Evolutionary conservation across 2,797 vertebrate species (phyloP), one percentile per base, ranked within the genome.

Genomic region (Sebastes steindachneri): DNA sequence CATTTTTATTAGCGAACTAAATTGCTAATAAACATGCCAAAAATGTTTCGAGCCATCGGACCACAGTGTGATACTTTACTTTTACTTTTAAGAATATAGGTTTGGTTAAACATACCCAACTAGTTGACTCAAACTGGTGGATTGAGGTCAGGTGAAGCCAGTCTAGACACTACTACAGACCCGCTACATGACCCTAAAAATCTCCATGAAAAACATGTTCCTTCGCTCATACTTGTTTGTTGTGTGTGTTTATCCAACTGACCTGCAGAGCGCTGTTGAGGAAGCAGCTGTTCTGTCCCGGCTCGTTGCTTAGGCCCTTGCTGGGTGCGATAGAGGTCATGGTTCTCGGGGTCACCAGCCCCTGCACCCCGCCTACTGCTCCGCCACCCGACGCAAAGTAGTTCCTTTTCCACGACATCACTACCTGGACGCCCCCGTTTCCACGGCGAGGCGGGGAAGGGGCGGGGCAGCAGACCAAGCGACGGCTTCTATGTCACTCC

Each of bases 241-340:
- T 54, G 75, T 85, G 62, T 82, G 75, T 85, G 64, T 82, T 54
- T 15, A 26, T 73, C 54, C 23, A 12, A 88, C 93, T 96, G 97
- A 87, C 98, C 95, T 99, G 98, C 31, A 99, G 94, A 0, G 98
- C 98, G 62, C 98, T 99, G 90, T 99, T 99, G 80, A 99, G 97
- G 92, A 99, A 99, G 95, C 98, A 99, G 94, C 98, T 99, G 93
- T 99, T 99, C 91, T 99, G 98, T 85, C 98, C 98, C 1, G 98
- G 98, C 88, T 99, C 98, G 72, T 99, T 99, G 95, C 96, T 98
- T 92, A 99, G 97, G 75, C 98, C 98, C 95, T 99, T 99, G 95
- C 97, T 99, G 70, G 98, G 97, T 79, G 98, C 98, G 73, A 99
- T 98, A 59, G 98, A 99, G 80, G 96, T 97, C 93, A 97, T 97